Conservation (phyloP, 2,888 invertebrate genomes). For the Strigamia transsilvanica region DNA sequence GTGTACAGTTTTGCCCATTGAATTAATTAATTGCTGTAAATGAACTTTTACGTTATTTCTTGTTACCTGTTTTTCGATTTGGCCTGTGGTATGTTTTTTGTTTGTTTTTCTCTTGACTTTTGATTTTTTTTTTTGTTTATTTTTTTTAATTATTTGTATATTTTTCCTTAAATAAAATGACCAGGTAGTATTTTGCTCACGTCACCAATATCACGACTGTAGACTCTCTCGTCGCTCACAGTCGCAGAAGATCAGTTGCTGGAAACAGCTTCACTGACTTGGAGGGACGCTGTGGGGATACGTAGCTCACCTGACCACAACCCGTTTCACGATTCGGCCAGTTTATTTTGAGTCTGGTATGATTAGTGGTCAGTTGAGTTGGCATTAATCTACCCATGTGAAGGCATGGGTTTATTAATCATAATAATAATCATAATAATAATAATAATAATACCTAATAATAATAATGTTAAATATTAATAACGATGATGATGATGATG, state of each 20-base stretch:
- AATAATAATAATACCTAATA: conserved; percentile 8
- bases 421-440: not conserved
- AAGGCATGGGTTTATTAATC: conserved; percentile 52
- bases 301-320: conserved; percentile 20
- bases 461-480: conserved; percentile 15
- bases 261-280: conserved; percentile 20
- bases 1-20: conserved; percentile 20
- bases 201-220: conserved; percentile 15
- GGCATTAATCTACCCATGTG: conserved; percentile 23
- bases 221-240: conserved; percentile 14
- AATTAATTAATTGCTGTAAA: conserved; percentile 15
- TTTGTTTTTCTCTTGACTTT: not conserved
- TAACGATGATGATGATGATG: conserved; percentile 11
- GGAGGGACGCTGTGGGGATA: conserved; percentile 14
- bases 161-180: not conserved
- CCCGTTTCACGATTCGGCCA: conserved; percentile 20
- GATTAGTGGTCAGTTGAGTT: conserved; percentile 13
- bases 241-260: conserved; percentile 20
- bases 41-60: conserved; percentile 14
- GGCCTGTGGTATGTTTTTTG: conserved; percentile 3
- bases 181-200: conserved; percentile 20
- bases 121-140: not conserved
- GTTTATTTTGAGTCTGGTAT: conserved; percentile 20
- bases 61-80: conserved; percentile 12
- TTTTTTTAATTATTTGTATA: not conserved